These are phyloP conservation scores for Drosophila pruinosa DNA, from an alignment of 1,140 invertebrate species.

Conservation along the genomic window DNA sequence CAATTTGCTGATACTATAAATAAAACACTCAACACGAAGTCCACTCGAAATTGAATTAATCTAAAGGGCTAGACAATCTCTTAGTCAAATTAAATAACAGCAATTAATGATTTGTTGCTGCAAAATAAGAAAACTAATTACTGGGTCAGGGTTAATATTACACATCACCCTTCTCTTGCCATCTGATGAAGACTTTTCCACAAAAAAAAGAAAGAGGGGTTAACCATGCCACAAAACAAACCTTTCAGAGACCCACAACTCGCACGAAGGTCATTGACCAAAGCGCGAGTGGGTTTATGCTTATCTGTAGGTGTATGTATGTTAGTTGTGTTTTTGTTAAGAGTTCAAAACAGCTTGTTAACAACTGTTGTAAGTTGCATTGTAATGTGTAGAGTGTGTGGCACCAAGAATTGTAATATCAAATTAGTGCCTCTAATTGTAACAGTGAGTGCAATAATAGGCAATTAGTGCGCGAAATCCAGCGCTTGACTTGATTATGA, in stretches of 20 bases:
- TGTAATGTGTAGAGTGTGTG: neutral
- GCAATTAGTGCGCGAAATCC: constrained; percentile 65
- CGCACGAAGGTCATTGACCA: constrained; percentile 40
- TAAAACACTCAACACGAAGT: neutral
- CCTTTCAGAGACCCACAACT: neutral
- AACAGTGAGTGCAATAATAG: constrained; percentile 51
- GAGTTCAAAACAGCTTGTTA: constrained; percentile 10
- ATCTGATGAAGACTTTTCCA: neutral
- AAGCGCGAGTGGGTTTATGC: neutral
- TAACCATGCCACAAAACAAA: neutral
- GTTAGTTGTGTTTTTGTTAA: neutral
- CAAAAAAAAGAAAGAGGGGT: constrained; percentile 1
- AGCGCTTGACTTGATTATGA: constrained; percentile 59
- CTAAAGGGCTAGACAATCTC: constrained; percentile 37
- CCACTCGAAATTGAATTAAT: neutral
- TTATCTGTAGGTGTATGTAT: constrained; percentile 3
- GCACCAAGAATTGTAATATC: constrained; percentile 29
- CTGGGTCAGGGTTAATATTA: constrained; percentile 36
- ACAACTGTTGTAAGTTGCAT: neutral
- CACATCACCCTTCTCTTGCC: constrained; percentile 13
- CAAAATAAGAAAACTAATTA: constrained; percentile 33
- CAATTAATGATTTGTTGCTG: constrained; percentile 15
- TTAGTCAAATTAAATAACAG: constrained; percentile 8
- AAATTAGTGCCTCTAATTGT: constrained; percentile 31
- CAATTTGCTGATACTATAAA: constrained; percentile 13